Evolutionary conservation across 2,888 invertebrate species (phyloP).

Genomic region (Trachelus troglodyta): DNA sequence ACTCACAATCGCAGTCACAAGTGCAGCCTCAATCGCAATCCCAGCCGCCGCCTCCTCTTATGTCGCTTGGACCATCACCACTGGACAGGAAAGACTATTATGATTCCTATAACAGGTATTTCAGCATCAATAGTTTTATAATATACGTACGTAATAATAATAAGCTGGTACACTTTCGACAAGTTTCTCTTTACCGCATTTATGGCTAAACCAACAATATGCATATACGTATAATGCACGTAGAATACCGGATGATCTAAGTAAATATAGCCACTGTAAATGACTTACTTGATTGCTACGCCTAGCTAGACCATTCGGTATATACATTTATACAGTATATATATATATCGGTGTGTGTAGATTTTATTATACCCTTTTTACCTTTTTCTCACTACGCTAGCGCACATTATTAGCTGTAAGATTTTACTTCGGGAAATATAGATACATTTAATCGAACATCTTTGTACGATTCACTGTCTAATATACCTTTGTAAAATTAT

Average conservation of each 20-base stretch:
- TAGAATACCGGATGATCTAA: too few relatives aligned
- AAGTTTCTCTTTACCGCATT: slow-evolving; percentile 30
- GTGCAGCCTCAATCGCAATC: neutral
- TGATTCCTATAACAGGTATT: slow-evolving; percentile 67
- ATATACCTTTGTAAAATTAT: too few relatives aligned
- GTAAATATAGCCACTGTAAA: too few relatives aligned
- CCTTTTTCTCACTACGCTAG: too few relatives aligned
- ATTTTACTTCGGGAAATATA: too few relatives aligned
- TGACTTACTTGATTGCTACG: slow-evolving; percentile 9
- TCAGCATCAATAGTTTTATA: slow-evolving; percentile 65
- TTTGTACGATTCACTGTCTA: too few relatives aligned
- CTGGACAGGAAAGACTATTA: slow-evolving; percentile 67
- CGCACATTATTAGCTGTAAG: too few relatives aligned
- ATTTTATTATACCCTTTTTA: neutral
- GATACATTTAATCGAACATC: too few relatives aligned
- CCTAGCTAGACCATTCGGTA: slow-evolving; percentile 18
- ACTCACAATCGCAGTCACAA: neutral
- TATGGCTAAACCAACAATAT: slow-evolving; percentile 16
- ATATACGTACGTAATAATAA: slow-evolving; percentile 60
- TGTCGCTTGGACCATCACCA: slow-evolving; percentile 57
- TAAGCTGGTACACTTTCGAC: slow-evolving; percentile 38
- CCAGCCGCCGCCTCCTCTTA: slow-evolving; percentile 49
- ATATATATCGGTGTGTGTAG: neutral
- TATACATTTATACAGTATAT: slow-evolving; percentile 22
- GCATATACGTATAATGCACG: too few relatives aligned